Evolutionary conservation across 2,888 invertebrate genomes (phyloP).

Genomic region (Notodonta ziczac): DNA sequence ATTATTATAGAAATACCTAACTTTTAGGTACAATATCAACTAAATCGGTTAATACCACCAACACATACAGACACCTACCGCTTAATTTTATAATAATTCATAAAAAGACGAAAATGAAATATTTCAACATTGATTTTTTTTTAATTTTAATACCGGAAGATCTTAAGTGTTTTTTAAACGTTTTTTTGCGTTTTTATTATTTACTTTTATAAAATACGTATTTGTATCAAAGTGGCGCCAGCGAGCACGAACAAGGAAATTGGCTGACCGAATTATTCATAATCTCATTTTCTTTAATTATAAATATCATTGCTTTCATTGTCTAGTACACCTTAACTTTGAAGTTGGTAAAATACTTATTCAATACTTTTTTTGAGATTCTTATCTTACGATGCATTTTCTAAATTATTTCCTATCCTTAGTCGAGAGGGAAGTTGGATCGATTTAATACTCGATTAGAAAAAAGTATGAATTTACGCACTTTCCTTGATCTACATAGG

Average conservation of each 20-base stretch:
- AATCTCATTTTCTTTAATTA: slow-evolving; percentile 64
- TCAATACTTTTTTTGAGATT: slow-evolving; percentile 80
- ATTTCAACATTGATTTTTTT: slow-evolving; percentile 69
- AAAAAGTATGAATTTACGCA: slow-evolving; percentile 34
- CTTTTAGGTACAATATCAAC: slow-evolving; percentile 77
- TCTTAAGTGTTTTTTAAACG: slow-evolving; percentile 73
- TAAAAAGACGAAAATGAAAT: slow-evolving; percentile 80
- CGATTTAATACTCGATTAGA: slow-evolving; percentile 44
- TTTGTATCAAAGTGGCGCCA: slow-evolving; percentile 82
- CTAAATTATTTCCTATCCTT: slow-evolving; percentile 77
- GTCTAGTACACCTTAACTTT: slow-evolving; percentile 74
- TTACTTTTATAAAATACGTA: slow-evolving; percentile 79
- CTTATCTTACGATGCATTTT: slow-evolving; percentile 80
- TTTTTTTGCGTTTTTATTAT: slow-evolving; percentile 61
- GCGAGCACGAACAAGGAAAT: slow-evolving; percentile 75
- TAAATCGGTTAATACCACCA: slow-evolving; percentile 80
- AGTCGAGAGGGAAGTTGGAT: slow-evolving; percentile 71
- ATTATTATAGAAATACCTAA: slow-evolving; percentile 82
- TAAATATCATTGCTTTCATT: slow-evolving; percentile 83
- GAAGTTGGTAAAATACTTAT: slow-evolving; percentile 83
- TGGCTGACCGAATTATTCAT: slow-evolving; percentile 71
- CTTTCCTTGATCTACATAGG: slow-evolving; percentile 18
- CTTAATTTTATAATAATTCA: slow-evolving; percentile 80
- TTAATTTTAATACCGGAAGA: slow-evolving; percentile 72
- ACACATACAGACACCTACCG: slow-evolving; percentile 79